Evolutionary conservation across 2,888 invertebrate genomes (phyloP), one percentile per base, ranked within the genome.

Genomic region (Proisotoma minuta): DNA sequence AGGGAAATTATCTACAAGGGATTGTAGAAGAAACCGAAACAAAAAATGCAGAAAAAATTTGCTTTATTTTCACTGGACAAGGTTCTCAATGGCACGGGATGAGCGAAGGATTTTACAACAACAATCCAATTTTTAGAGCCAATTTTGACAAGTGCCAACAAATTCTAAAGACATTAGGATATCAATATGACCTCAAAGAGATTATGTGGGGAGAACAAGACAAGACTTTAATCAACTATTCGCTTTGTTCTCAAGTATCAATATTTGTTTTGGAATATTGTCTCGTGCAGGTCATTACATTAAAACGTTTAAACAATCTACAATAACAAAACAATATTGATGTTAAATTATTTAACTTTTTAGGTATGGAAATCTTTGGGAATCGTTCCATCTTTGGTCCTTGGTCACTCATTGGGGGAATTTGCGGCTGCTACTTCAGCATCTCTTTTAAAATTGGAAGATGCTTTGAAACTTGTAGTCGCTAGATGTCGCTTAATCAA

Each of bases 361-460:
- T n/a, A 61, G 39, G 4, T 62, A 1, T 68, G 68, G 68, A 52
- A 59, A 15, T 51, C 56, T 10, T 63, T 60, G 54, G 68, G 68
- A 12, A 52, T 68, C 39, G 54, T 39, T 3, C 64, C 69, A 1
- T 64, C 66, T 29, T 60, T 29, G 8, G 69, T 66, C 3, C 12
- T 69, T 10, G 69, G 69, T 15, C 69, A 69, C 59, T 60, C 60
- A 34, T 49, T 66, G 1, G 69, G 69, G 2, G 69, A 69, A 43
- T 69, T 63, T 52, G 26, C 49, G 26, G 69, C 69, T 3, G 66
- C 66, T 4, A 62, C 64, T 27, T 50, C 58, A 10, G 62, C 65
- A 26, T 60, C 59, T 2, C 52, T 65, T 39, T n/a, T 69, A 1
- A 50, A 52, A 12, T 39, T 63, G n/a, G 69, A 65, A 39, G 66